Conservation (phyloP, 1,140 invertebrate genomes). For the Ctenoplectra terminalis region DNA sequence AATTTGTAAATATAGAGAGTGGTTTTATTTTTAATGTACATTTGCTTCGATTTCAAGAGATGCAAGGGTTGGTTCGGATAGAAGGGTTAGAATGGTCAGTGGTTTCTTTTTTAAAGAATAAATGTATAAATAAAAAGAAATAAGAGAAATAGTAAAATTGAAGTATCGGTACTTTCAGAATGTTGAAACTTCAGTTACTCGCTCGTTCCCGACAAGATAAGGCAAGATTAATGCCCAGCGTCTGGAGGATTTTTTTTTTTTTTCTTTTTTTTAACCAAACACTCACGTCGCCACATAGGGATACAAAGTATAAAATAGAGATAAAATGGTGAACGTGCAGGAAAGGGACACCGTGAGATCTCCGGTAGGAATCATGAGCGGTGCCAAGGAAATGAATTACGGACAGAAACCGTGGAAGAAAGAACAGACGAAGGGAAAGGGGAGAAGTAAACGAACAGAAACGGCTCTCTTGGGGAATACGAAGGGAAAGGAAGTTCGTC, state of each 20-base stretch:
- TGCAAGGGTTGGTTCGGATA: too few species aligned
- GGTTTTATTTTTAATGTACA: too few species aligned
- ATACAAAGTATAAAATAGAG: constrained; percentile 33
- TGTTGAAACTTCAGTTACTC: background rate
- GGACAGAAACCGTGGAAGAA: constrained; percentile 24
- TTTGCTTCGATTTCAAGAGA: too few species aligned
- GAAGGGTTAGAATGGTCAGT: too few species aligned
- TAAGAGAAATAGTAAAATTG: background rate
- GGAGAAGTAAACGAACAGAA: constrained; percentile 41
- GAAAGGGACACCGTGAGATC: constrained; percentile 42
- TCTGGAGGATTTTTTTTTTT: background rate
- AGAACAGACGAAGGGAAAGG: background rate
- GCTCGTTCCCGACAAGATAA: background rate
- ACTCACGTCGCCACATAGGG: too few species aligned
- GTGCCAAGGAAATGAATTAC: constrained; percentile 65
- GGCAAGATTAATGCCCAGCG: background rate
- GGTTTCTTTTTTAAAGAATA: too few species aligned
- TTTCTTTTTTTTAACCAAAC: background rate
- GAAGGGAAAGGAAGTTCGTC: constrained; percentile 29
- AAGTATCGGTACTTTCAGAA: too few species aligned
- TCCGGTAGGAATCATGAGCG: constrained; percentile 60
- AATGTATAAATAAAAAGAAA: too few species aligned
- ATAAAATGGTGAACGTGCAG: constrained; percentile 51
- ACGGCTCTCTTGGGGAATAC: constrained; percentile 47
- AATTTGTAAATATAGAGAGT: too few species aligned